Evolutionary conservation across 2,113 vertebrate genomes (phyloP).

Genomic region (Cathartes aura): DNA sequence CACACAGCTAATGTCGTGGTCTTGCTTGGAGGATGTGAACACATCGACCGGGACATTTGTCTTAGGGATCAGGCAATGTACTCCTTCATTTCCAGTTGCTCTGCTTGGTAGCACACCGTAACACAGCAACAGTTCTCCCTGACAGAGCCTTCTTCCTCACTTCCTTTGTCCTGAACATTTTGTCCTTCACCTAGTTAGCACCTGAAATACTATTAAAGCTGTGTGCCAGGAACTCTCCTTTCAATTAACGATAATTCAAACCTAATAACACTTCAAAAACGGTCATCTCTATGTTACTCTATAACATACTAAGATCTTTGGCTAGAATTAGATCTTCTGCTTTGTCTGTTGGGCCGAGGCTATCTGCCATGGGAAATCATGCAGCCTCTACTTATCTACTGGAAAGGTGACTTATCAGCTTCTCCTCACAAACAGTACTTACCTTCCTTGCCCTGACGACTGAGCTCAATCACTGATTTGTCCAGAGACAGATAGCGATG

Average conservation of each 20-base stretch:
- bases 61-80: not conserved
- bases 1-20: not conserved
- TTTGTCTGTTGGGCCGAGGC: not conserved
- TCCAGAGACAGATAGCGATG: conserved; percentile 96
- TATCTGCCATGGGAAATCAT: not conserved
- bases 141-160: not conserved
- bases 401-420: not conserved
- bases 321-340: not conserved
- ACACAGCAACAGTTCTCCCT: not conserved
- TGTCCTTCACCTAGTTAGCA: not conserved
- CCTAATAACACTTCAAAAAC: not conserved
- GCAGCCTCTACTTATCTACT: not conserved
- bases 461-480: conserved; percentile 97
- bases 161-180: not conserved
- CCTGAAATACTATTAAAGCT: not conserved
- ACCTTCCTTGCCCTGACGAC: conserved; percentile 96
- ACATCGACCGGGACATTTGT: not conserved
- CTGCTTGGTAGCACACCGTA: not conserved
- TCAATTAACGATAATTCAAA: not conserved
- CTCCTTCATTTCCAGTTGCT: not conserved
- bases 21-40: not conserved
- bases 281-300: not conserved
- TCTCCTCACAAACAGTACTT: not conserved
- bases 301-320: not conserved
- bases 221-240: not conserved